Percentiles rank a stretch among this genome's conserved stretches.
Evolutionary conservation across 2,888 invertebrate species (phyloP).

Genomic region (Stegophylla sp.): DNA sequence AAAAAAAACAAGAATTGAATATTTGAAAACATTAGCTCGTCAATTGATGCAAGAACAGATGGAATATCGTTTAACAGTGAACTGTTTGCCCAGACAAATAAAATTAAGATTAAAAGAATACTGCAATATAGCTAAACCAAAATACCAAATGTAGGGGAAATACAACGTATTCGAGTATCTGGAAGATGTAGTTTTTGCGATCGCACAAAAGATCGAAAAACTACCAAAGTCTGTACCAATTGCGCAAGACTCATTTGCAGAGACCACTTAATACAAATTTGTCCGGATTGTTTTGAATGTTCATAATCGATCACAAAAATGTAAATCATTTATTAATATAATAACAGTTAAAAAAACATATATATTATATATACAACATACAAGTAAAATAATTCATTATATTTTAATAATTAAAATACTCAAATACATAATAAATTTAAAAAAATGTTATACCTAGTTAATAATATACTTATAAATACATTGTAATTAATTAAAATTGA

Average conservation of each 20-base stretch:
- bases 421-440: too few relatives aligned
- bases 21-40: constrained; percentile 22
- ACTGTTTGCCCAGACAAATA: constrained; percentile 19
- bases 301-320: too few relatives aligned
- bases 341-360: too few relatives aligned
- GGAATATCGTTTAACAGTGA: constrained; percentile 8
- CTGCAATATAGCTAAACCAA: constrained; percentile 6
- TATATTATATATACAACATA: too few relatives aligned
- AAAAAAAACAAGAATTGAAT: constrained; percentile 18
- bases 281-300: not conserved
- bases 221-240: constrained; percentile 27
- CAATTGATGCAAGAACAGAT: constrained; percentile 23
- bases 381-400: too few relatives aligned
- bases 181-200: not conserved
- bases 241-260: constrained; percentile 1
- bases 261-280: constrained; percentile 3
- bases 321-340: not conserved
- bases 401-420: too few relatives aligned
- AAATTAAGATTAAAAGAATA: constrained; percentile 2
- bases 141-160: not conserved
- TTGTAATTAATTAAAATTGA: too few relatives aligned
- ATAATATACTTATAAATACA: too few relatives aligned
- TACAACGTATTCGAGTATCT: constrained; percentile 2
- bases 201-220: not conserved
- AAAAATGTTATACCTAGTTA: too few relatives aligned